A percentile compares a stretch with the other conserved stretches of the same genome.
phyloP scores from a whole-genome alignment of 35 echinoderm and acorn worm species.

The Ophioderma brevispina region DNA sequence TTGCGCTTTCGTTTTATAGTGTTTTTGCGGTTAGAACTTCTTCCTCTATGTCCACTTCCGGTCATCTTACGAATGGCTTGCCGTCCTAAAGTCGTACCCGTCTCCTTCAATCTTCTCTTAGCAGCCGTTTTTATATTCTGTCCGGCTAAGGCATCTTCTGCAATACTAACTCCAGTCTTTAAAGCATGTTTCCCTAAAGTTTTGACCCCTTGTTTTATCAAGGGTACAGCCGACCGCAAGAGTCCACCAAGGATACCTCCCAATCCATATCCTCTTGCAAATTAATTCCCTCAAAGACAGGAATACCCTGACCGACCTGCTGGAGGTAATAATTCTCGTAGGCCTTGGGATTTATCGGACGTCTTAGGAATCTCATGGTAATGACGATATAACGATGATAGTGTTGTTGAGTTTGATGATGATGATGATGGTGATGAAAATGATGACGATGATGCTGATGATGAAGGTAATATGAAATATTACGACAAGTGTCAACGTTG shows the following conservation, averaged over 20 bases:
- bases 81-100: too few species aligned
- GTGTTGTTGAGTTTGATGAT: not conserved
- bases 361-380: not conserved
- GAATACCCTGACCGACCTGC: slow-evolving; percentile 30
- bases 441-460: too few species aligned
- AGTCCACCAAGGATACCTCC: slow-evolving; percentile 31
- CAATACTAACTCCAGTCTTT: not conserved
- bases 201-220: slow-evolving; percentile 31
- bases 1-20: not conserved
- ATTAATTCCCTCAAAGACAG: slow-evolving; percentile 26
- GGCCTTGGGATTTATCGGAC: not conserved
- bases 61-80: too few species aligned
- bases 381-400: not conserved
- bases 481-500: not conserved
- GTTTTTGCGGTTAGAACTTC: not conserved
- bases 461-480: too few species aligned
- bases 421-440: not conserved
- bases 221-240: slow-evolving; percentile 19
- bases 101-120: too few species aligned
- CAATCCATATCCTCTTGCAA: slow-evolving; percentile 39
- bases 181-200: not conserved
- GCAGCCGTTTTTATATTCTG: slow-evolving; percentile 12
- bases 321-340: slow-evolving; percentile 49
- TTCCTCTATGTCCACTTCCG: not conserved
- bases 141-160: not conserved